Percentiles rank a stretch among this genome's conserved stretches.
Evolutionary conservation across 2,888 invertebrate genomes (phyloP).

Genomic region (Congeria kusceri): DNA sequence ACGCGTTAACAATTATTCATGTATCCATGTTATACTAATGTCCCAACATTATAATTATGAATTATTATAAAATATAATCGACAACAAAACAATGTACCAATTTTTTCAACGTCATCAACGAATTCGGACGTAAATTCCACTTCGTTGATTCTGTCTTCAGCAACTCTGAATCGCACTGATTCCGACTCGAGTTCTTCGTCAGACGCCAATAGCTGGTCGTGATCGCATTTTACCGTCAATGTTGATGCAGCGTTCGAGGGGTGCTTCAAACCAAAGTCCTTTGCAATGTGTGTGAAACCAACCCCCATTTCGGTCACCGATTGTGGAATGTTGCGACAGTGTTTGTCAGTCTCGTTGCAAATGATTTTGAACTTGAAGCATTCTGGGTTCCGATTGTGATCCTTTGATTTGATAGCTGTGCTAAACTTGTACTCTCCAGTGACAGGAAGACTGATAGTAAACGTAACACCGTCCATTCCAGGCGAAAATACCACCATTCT

Average conservation of each 20-base stretch:
- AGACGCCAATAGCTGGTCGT: background rate
- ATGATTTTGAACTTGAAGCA: constrained; percentile 15
- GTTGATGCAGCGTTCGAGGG: constrained; percentile 7
- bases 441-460: constrained; percentile 14
- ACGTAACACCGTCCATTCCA: constrained; percentile 2
- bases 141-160: constrained; percentile 8
- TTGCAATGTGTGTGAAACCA: constrained; percentile 16
- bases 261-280: constrained; percentile 11
- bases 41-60: no score
- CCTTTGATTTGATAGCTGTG: background rate
- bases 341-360: constrained; percentile 5
- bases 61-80: no score
- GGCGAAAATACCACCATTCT: constrained; percentile 14
- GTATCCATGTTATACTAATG: no score
- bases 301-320: constrained; percentile 12
- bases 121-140: constrained; percentile 14
- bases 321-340: constrained; percentile 13
- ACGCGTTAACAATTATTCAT: no score
- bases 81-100: no score
- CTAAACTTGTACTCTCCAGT: constrained; percentile 7
- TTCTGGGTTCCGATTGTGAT: constrained; percentile 1
- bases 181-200: constrained; percentile 9
- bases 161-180: constrained; percentile 5
- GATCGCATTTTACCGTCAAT: background rate
- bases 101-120: background rate